Conservation (phyloP, 1,140 invertebrate genomes). For the Argopecten irradians region DNA sequence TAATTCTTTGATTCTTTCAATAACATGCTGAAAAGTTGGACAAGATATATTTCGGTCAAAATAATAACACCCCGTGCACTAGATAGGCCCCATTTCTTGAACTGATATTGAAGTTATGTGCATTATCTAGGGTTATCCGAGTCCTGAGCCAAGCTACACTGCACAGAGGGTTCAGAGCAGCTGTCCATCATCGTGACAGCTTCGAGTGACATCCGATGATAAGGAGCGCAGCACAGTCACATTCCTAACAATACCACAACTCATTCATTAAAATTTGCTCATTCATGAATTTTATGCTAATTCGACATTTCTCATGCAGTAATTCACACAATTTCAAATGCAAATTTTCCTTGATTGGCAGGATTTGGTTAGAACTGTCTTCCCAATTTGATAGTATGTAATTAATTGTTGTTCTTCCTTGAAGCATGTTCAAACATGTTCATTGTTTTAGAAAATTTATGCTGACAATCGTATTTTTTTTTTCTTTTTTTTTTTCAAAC, state of each 20-base stretch:
- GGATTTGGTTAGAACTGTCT: background rate
- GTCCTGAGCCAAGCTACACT: background rate
- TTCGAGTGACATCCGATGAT: background rate
- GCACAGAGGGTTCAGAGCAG: background rate
- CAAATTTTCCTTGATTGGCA: slow-evolving; percentile 1
- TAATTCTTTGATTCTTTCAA: background rate
- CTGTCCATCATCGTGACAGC: background rate
- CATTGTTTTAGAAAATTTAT: slow-evolving; percentile 13
- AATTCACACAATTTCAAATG: background rate
- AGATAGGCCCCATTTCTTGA: background rate
- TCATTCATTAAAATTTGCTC: background rate
- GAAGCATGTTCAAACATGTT: background rate
- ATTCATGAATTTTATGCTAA: background rate
- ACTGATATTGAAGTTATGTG: background rate
- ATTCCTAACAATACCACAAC: background rate
- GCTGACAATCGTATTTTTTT: background rate
- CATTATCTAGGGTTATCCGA: background rate
- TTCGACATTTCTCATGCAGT: background rate
- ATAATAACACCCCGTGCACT: background rate
- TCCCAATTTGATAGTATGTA: background rate
- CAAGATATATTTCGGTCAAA: background rate
- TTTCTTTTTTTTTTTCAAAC: background rate
- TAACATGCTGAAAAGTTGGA: slow-evolving; percentile 10
- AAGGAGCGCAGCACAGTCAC: background rate
- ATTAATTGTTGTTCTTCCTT: background rate